A percentile compares a stretch with the other conserved stretches of the same genome.
These are phyloP conservation scores for Craseonycteris thonglongyai DNA, from an alignment of 2,113 vertebrate genomes.

Conservation along the genomic window DNA sequence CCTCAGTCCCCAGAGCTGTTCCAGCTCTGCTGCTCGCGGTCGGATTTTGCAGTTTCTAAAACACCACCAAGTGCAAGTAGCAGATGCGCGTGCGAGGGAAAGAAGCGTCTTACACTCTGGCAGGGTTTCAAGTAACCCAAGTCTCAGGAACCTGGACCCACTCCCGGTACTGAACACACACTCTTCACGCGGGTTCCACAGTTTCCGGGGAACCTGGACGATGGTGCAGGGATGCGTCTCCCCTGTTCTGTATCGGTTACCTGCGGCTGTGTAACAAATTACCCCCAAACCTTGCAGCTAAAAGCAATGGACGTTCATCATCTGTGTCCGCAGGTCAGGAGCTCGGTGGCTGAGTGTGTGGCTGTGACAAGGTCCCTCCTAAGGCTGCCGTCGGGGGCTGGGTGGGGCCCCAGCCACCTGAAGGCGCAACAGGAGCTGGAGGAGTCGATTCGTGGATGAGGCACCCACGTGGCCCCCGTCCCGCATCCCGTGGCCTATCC, in stretches of 20 bases:
- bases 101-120: not conserved
- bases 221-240: accelerated
- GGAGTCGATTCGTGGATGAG: no score
- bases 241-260: not conserved
- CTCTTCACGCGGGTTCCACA: accelerated
- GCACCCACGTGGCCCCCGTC: not conserved
- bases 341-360: no score
- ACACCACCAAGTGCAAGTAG: no score
- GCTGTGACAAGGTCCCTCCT: no score
- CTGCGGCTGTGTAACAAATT: no score
- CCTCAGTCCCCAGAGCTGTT: no score
- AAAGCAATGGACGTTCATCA: no score
- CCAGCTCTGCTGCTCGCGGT: not conserved
- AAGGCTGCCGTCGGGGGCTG: no score
- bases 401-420: no score
- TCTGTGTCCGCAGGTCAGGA: no score
- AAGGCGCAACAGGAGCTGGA: no score
- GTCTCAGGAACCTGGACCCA: not conserved
- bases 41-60: not conserved
- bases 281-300: no score
- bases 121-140: not conserved
- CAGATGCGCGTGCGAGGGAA: not conserved
- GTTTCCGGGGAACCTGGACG: not conserved
- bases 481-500: accelerated
- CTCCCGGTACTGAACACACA: accelerated